Percentiles rank a stretch among this genome's conserved stretches.
Conservation (phyloP, 2,113 vertebrate genomes). For the rabbit (Oryctolagus cuniculus) region mOryCun1.1 NC_091443.1:16499501-16500000, state of each 20-base stretch:
- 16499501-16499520: background rate
- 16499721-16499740: background rate
- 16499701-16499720: accelerated
- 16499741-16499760: background rate
- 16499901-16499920: slow-evolving; percentile 97
- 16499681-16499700: background rate
- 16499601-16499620: background rate
- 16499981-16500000: slow-evolving; percentile 98
- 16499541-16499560: background rate
- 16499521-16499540: accelerated
- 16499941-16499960: slow-evolving; percentile 96
- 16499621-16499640: background rate
- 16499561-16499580: background rate
- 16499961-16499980: slow-evolving; percentile 98
- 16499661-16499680: too few relatives aligned
- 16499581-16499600: background rate
- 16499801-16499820: background rate
- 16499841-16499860: background rate
- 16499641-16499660: accelerated
- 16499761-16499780: background rate
- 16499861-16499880: background rate
- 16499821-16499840: background rate
- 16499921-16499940: slow-evolving; percentile 98
- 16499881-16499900: slow-evolving; percentile 94
- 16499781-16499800: background rate